Base-by-base conservation (phyloP, 2,113 vertebrate genomes). In the Mohoua ochrocephala region DNA sequence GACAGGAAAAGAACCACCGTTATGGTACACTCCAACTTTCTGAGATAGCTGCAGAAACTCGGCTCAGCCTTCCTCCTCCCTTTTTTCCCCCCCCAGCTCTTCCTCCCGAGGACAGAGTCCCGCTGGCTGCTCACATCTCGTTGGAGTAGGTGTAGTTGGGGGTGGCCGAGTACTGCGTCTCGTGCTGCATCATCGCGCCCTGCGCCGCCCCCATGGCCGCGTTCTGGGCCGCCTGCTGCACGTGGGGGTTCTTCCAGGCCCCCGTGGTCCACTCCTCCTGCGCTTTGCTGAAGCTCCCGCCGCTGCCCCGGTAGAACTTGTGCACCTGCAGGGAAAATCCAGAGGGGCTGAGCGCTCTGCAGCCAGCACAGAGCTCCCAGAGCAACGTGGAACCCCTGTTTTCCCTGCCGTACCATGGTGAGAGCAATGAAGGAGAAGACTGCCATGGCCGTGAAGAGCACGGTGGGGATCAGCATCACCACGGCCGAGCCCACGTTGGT, bases 251-350 rank as follows among this genome's bases (percentile, higher is more conserved):
- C 97, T 99, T 99, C 99, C 99, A 99, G 1, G 99, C 99, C 8
- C 99, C 99, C 0, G 98, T 98, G 92, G 99, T 98, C 99, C 99
- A 99, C 97, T 99, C 99, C 91, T 99, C 99, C 94, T 99, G 99
- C 11, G 99, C 99, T 96, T 99, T 99, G 97, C 99, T 99, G 98
- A 99, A 98, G 91, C 99, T 99, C 12, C 99, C 99, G 0, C 99
- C 99, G 3, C 99, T 99, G 60, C 99, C 99, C 56, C 99, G 99
- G 97, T 99, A 99, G 85, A 99, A 99, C 91, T 99, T 99, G 86
- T 99, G 99, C 89, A 99, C 99, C 99, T 99, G 49, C 14, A 45
- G 73, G 84, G 83, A 67, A 78, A 33, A 63, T 5, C 33, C 85
- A 49, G 7, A 88, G 41, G 33, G 3, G 15, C 1, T 80, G 59